A percentile compares a stretch with the other conserved stretches of the same genome.
Evolutionary conservation across 2,888 invertebrate species (phyloP).

Genomic region (Nephrotoma appendiculata): DNA sequence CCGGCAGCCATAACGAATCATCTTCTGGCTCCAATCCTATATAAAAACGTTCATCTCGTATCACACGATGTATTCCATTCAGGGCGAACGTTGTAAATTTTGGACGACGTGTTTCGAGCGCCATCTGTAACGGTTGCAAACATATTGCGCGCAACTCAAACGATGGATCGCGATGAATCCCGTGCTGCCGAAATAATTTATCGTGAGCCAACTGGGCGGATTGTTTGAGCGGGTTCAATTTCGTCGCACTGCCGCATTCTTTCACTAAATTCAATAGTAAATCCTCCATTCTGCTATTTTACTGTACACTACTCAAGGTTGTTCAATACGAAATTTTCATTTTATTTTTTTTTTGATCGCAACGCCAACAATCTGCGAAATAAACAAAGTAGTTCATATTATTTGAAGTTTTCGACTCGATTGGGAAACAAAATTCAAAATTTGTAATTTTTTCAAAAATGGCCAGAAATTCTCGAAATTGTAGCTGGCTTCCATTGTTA

Average conservation of each 20-base stretch:
- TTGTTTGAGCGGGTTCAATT: slow-evolving; percentile 54
- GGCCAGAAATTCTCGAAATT: background rate
- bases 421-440: background rate
- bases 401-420: background rate
- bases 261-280: background rate
- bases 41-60: slow-evolving; percentile 84
- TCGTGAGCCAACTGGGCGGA: slow-evolving; percentile 79
- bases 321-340: background rate
- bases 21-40: slow-evolving; percentile 81
- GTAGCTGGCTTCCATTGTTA: background rate
- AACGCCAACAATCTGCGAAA: background rate
- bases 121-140: slow-evolving; percentile 69
- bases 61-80: slow-evolving; percentile 78
- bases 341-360: background rate
- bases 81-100: slow-evolving; percentile 72
- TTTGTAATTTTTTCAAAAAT: background rate
- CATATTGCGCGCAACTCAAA: slow-evolving; percentile 74
- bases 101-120: slow-evolving; percentile 74
- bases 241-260: slow-evolving; percentile 43
- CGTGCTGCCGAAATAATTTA: slow-evolving; percentile 67
- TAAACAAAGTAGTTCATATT: background rate
- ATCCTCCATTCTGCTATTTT: background rate
- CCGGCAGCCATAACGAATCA: slow-evolving; percentile 84
- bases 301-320: background rate
- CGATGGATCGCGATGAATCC: slow-evolving; percentile 60